These are phyloP conservation scores for Laupala kohalensis DNA, from an alignment of 1,140 invertebrate genomes.

Conservation along the genomic window DNA sequence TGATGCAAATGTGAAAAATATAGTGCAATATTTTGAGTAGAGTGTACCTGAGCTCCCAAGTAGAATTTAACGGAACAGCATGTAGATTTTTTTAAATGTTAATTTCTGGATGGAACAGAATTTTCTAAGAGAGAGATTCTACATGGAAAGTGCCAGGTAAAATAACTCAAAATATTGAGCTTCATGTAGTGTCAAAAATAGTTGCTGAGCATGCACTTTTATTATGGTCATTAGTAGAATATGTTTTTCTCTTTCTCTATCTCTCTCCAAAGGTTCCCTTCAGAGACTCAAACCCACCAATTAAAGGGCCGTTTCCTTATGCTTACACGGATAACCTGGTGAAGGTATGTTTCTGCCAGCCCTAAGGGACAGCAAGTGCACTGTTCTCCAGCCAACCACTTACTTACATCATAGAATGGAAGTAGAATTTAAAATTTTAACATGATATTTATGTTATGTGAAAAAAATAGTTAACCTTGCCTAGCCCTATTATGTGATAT, in stretches of 20 bases:
- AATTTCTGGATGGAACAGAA: too few relatives aligned
- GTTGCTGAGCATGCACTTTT: background rate
- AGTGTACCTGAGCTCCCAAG: background rate
- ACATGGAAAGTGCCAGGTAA: background rate
- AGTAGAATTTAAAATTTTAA: too few relatives aligned
- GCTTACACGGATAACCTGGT: slow-evolving; percentile 36
- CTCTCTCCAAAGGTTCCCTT: slow-evolving; percentile 1
- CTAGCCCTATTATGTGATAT: too few relatives aligned
- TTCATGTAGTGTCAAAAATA: background rate
- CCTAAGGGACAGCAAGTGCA: background rate
- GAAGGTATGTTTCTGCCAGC: slow-evolving; percentile 28
- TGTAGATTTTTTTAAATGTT: background rate
- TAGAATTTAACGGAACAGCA: background rate
- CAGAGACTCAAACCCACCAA: slow-evolving; percentile 18
- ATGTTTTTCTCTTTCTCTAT: background rate
- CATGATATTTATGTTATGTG: too few relatives aligned
- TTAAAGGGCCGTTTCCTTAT: slow-evolving; percentile 37
- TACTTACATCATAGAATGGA: background rate
- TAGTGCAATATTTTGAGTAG: background rate
- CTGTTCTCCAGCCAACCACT: background rate
- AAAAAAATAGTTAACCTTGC: too few relatives aligned
- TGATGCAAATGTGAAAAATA: background rate
- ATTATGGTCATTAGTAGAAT: background rate
- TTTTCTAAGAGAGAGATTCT: too few relatives aligned
- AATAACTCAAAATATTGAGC: background rate